A percentile compares a stretch with the other conserved stretches of the same genome.
phyloP scores from a whole-genome alignment of 2,113 vertebrate genomes.

The Greenwoodochromis staneri region DNA sequence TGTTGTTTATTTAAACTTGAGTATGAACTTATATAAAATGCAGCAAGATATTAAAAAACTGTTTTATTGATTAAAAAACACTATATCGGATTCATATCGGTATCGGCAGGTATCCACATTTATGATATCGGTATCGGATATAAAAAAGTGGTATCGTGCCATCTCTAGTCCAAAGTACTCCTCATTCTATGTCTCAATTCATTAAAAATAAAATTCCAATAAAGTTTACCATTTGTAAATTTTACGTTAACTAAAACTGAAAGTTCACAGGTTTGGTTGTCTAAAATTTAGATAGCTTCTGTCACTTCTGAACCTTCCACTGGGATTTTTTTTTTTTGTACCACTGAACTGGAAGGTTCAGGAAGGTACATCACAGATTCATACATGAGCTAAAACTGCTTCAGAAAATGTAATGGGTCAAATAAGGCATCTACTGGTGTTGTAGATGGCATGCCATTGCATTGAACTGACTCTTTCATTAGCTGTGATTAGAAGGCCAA shows the following conservation, averaged over 20 bases:
- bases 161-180: not conserved
- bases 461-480: not conserved
- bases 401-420: not conserved
- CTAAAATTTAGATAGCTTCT: not conserved
- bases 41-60: not conserved
- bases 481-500: not conserved
- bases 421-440: not conserved
- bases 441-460: not conserved
- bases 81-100: not conserved
- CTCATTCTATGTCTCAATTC: not conserved
- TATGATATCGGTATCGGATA: not conserved
- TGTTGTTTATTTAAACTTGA: not conserved
- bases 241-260: not conserved
- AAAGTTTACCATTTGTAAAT: not conserved
- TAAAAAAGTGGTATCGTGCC: not conserved
- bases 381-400: not conserved
- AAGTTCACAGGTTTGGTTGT: not conserved
- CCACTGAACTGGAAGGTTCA: not conserved
- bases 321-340: not conserved
- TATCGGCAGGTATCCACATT: not conserved
- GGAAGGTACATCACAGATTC: not conserved
- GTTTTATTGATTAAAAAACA: not conserved
- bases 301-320: not conserved
- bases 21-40: not conserved
- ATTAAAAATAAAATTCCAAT: not conserved